phyloP scores from a whole-genome alignment of 2,113 vertebrate species.

The Bostrychus sinensis region DNA sequence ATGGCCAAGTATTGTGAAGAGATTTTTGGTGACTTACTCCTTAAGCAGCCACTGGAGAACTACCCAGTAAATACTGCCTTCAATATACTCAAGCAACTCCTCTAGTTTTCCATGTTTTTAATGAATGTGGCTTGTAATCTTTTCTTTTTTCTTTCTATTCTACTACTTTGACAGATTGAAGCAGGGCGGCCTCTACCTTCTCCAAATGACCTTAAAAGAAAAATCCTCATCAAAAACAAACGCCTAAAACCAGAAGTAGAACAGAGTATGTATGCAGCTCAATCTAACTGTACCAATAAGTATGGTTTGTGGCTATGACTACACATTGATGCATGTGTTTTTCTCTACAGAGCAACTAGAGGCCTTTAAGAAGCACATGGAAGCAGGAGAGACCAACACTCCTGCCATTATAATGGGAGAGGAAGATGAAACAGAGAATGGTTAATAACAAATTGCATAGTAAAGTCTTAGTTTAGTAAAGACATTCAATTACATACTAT shows the following conservation, averaged over 20 bases:
- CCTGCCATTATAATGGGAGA: conserved; percentile 93
- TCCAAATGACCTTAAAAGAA: conserved; percentile 93
- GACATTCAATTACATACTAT: neutral
- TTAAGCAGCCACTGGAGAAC: conserved; percentile 91
- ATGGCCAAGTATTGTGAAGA: conserved; percentile 99
- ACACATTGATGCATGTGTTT: neutral
- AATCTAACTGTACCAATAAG: neutral
- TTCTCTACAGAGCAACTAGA: conserved; percentile 90
- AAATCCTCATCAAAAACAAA: conserved; percentile 99
- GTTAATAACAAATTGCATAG: conserved; percentile 69
- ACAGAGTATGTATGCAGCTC: conserved; percentile 85
- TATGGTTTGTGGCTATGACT: neutral
- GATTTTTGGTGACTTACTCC: conserved; percentile 93
- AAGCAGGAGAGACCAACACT: conserved; percentile 92
- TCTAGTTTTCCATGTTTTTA: neutral
- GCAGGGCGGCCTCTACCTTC: conserved; percentile 88
- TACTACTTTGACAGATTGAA: conserved; percentile 84
- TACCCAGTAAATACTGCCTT: conserved; percentile 83
- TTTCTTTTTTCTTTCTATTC: neutral
- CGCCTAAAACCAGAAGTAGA: conserved; percentile 97
- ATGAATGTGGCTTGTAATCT: no score
- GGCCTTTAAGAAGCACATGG: conserved; percentile 97
- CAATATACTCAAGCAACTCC: neutral
- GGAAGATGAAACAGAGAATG: conserved; percentile 92
- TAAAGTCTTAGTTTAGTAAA: neutral